Evolutionary conservation across 2,113 vertebrate genomes (phyloP).

Genomic region (Mirza zaza): DNA sequence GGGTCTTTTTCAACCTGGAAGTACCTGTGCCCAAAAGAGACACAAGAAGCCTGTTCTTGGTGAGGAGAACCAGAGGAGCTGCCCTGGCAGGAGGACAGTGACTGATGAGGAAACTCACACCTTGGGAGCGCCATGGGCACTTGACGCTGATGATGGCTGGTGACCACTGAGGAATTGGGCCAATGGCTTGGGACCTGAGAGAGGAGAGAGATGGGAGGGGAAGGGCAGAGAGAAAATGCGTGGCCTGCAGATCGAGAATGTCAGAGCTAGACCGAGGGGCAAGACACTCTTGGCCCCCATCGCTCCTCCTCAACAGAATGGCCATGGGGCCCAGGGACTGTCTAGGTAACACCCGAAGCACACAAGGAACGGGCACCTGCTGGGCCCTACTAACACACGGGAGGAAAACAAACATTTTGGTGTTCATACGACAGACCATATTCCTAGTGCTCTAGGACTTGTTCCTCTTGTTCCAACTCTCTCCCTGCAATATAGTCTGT

Average conservation of each 20-base stretch:
- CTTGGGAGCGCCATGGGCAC: neutral
- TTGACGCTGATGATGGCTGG: accelerated
- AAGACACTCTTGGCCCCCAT: neutral
- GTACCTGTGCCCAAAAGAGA: neutral
- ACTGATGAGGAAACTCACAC: neutral
- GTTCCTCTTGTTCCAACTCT: neutral
- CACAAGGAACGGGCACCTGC: neutral
- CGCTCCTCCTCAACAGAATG: neutral
- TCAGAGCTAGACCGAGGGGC: neutral
- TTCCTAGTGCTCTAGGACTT: neutral
- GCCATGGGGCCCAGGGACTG: too few relatives aligned
- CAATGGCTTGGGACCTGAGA: neutral
- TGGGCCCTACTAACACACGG: neutral
- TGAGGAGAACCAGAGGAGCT: neutral
- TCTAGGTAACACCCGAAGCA: neutral
- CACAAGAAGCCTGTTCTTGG: neutral
- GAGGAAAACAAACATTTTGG: neutral
- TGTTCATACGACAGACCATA: neutral
- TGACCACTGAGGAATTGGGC: neutral
- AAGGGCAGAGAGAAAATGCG: neutral
- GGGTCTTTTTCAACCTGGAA: neutral
- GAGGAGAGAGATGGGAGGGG: neutral
- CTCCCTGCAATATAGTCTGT: neutral
- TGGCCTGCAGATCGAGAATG: neutral
- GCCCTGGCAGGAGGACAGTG: neutral